phyloP scores from a whole-genome alignment of 2,797 vertebrate genomes.

The Gorsachius magnificus region DNA sequence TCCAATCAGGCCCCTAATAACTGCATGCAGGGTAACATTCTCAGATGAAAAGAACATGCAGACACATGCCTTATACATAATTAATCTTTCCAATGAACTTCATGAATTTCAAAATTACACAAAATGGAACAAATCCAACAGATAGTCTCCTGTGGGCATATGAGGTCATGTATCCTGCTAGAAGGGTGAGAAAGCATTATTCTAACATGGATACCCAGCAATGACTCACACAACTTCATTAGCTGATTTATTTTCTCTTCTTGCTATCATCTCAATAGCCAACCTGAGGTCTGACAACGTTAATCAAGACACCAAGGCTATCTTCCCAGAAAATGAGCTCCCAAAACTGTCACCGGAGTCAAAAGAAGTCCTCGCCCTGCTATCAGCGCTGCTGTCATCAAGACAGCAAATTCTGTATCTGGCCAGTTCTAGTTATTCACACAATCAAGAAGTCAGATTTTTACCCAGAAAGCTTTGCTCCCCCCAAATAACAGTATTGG shows the following conservation, averaged over 20 bases:
- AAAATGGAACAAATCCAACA: slow-evolving; percentile 61
- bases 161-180: slow-evolving; percentile 39
- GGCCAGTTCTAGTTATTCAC: not conserved
- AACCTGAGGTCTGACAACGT: not conserved
- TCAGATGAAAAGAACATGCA: slow-evolving; percentile 63
- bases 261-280: not conserved
- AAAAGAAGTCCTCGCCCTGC: not conserved
- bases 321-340: not conserved
- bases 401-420: not conserved
- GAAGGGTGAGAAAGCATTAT: not conserved
- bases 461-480: not conserved
- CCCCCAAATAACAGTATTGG: not conserved
- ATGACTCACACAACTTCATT: slow-evolving; percentile 17
- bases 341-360: not conserved
- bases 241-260: slow-evolving; percentile 11
- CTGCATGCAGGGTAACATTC: slow-evolving; percentile 31
- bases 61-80: slow-evolving; percentile 64
- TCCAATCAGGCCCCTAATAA: slow-evolving; percentile 62
- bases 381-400: not conserved
- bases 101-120: slow-evolving; percentile 65
- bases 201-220: slow-evolving; percentile 10
- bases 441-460: not conserved
- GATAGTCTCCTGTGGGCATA: slow-evolving; percentile 25
- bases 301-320: not conserved
- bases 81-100: slow-evolving; percentile 61